Conservation (phyloP, 2,113 vertebrate genomes). For the Crypturellus undulatus region DNA sequence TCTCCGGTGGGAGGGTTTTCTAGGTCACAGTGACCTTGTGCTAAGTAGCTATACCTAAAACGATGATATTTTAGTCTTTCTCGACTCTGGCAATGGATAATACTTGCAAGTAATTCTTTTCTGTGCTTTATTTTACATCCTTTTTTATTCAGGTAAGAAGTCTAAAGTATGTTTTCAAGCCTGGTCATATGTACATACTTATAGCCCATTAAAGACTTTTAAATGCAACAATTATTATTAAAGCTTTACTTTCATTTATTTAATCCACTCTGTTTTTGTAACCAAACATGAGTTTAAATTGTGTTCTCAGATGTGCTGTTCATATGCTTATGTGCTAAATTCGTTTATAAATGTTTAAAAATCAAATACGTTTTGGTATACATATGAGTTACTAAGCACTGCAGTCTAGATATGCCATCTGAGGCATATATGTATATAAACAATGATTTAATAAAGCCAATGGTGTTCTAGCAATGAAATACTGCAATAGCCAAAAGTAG, state of each 20-base stretch:
- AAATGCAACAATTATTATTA: slow-evolving; percentile 1
- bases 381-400: background rate
- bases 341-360: background rate
- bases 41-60: background rate
- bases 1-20: rapidly evolving
- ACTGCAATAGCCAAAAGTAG: background rate
- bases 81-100: background rate
- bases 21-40: background rate
- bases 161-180: background rate
- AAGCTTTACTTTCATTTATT: slow-evolving; percentile 11
- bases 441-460: background rate
- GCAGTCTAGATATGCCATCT: background rate
- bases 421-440: background rate
- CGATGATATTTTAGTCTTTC: background rate
- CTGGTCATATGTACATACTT: background rate
- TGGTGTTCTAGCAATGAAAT: background rate
- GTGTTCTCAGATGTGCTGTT: background rate
- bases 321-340: background rate
- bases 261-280: background rate
- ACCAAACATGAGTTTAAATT: background rate
- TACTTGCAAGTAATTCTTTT: background rate
- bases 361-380: background rate
- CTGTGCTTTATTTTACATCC: background rate
- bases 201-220: background rate
- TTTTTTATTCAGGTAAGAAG: background rate